Base-by-base conservation (phyloP, 2,888 invertebrate genomes). In the Cryptocephalus primarius region DNA sequence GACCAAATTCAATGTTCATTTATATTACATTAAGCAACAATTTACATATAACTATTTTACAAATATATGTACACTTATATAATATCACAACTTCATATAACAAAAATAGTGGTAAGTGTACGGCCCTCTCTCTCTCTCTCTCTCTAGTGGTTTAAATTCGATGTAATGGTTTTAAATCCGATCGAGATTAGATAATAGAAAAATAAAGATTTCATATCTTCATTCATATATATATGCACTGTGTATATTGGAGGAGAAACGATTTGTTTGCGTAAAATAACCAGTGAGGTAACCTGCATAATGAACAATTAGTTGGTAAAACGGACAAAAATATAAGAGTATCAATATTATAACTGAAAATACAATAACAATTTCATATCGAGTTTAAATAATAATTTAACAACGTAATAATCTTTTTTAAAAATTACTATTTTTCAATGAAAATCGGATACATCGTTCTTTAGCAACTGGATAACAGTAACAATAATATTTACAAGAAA, bases 271-370 rank as follows among this genome's bases (percentile, higher is more conserved):
- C 54, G 48, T 49, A 44, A 52, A 54, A 49, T 46, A 42, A 48
- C 54, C 52, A 50, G 43, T 33, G 63, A 60, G 63, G 65, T 65
- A 66, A 64, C 65, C 64, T 62, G 60, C 63, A 64, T 59, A 48
- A 32, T 38, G 42, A 63, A 60, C 43, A 44, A 46, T 48, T 49
- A 61, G 60, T 58, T 59, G 55, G 54, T 56, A 59, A 57, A 43
- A 43, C 9, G 14, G 33, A 43, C 34, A 43, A 43, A 43, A 43
- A 31, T 32, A 43, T 36, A n/a, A 36, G 11, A 36, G 12, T 36
- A 12, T 36, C 12, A 22, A 22, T 22, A 22, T 22, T 22, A 22
- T 22, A 22, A 22, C 22, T 22, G 22, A 22, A 22, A 22, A 22
- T 22, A 22, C 22, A 22, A 22, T 22, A 22, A 22, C 22, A 22